These are phyloP conservation scores for Dryocosmus kuriphilus DNA, from an alignment of 2,888 invertebrate species.

Conservation along the genomic window DNA sequence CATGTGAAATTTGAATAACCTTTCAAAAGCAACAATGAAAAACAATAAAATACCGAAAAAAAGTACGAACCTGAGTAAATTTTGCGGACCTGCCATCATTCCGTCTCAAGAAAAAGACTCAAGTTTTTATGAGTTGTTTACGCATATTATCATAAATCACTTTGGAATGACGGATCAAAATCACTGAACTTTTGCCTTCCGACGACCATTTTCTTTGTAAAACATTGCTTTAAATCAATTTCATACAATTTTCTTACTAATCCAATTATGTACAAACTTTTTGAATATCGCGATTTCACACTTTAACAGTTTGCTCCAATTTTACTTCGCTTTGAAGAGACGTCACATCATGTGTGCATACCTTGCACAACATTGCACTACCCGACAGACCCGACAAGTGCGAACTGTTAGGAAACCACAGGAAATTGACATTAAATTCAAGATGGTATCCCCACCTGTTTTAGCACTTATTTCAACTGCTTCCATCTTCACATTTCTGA, in stretches of 20 bases:
- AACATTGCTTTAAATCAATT: neutral
- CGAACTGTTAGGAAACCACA: neutral
- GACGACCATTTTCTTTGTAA: neutral
- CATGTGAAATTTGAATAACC: neutral
- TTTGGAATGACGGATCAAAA: constrained; percentile 3
- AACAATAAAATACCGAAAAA: neutral
- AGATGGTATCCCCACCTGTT: neutral
- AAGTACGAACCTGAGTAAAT: constrained; percentile 14
- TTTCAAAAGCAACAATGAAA: neutral
- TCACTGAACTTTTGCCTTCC: neutral
- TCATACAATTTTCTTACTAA: neutral
- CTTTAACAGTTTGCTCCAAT: neutral
- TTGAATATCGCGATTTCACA: neutral
- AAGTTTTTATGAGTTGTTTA: neutral
- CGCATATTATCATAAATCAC: neutral
- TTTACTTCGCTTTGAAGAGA: neutral
- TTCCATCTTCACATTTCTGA: neutral
- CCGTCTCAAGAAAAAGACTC: neutral
- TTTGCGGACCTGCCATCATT: constrained; percentile 19
- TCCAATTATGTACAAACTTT: neutral
- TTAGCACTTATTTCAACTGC: neutral
- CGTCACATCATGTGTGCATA: neutral
- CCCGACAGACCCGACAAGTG: neutral
- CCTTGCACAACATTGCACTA: no score
- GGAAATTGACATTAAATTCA: neutral